phyloP scores from a whole-genome alignment of 2,113 vertebrate species.

The Scalopus aquaticus region DNA sequence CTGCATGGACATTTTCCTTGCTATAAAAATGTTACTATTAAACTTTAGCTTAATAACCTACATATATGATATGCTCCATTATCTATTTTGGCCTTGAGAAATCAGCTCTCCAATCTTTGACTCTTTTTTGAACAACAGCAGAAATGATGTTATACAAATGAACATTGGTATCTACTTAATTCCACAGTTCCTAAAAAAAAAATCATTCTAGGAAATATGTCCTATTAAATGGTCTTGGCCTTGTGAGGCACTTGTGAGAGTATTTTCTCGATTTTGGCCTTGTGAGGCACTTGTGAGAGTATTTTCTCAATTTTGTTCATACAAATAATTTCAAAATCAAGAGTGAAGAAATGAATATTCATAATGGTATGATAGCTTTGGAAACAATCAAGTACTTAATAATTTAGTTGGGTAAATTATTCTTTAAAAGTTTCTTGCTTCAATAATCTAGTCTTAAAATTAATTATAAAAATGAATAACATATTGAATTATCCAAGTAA shows the following conservation, averaged over 20 bases:
- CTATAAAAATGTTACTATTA: slow-evolving; percentile 67
- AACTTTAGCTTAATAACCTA: slow-evolving; percentile 54
- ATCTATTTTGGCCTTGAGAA: not conserved
- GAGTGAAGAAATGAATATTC: not conserved
- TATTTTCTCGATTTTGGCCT: not conserved
- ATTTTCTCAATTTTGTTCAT: not conserved
- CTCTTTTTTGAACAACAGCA: not conserved
- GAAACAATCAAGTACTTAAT: not conserved
- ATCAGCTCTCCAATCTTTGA: not conserved
- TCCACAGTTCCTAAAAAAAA: not conserved
- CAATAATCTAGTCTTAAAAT: not conserved
- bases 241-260: not conserved
- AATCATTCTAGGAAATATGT: not conserved
- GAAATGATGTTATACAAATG: not conserved
- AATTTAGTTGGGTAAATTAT: not conserved
- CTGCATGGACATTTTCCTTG: slow-evolving; percentile 63
- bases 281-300: not conserved
- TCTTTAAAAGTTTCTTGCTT: not conserved
- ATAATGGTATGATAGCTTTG: not conserved
- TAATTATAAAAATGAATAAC: not conserved
- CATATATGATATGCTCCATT: not conserved
- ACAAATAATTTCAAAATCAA: not conserved
- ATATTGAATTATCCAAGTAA: not conserved
- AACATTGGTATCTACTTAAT: not conserved
- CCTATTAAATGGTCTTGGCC: not conserved